Evolutionary conservation across 2,888 invertebrate species (phyloP), one percentile per base, ranked within the genome.

Genomic region (Gandaritis pyraliata): DNA sequence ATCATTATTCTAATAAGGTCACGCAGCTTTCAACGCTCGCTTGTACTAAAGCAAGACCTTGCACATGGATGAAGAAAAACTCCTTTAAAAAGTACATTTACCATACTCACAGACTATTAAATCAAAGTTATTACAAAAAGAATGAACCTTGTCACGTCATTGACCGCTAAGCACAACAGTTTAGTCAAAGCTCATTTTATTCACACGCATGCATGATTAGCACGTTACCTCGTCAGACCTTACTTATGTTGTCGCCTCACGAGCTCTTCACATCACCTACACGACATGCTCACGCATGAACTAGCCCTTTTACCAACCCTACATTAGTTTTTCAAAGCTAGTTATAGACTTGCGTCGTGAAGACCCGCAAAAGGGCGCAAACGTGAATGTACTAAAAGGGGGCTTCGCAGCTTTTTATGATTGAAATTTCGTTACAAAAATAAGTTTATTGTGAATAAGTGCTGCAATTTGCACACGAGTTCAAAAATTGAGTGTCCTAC

Each of bases 201-300:
- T 23, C 41, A 47, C 39, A 5, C 29, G 63, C 69, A 70, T 71
- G 72, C 71, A 74, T 71, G 72, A 76, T 77, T 74, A 76, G 68
- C 70, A 58, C 69, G 58, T 69, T 67, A 72, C 73, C 69, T 69
- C 68, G 58, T 70, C 70, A 65, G 62, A 62, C 69, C 66, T 72
- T 71, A 72, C 71, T 73, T 68, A 69, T 51, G 57, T 57, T 48
- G 50, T 48, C 52, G 53, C 64, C 74, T 70, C 65, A 74, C 60
- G 58, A 71, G 68, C 68, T 68, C 69, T 70, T 65, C 64, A 23
- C 29, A 33, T 71, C 68, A 69, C 66, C 64, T 62, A 63, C 64
- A 70, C 64, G 68, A 69, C 68, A 72, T 70, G 68, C 67, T 61
- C 66, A 65, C 56, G 68, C 52, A 53, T 51, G 52, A 58, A 55